Conservation (phyloP, 2,797 vertebrate species). For the Cichlasoma orientale region DNA sequence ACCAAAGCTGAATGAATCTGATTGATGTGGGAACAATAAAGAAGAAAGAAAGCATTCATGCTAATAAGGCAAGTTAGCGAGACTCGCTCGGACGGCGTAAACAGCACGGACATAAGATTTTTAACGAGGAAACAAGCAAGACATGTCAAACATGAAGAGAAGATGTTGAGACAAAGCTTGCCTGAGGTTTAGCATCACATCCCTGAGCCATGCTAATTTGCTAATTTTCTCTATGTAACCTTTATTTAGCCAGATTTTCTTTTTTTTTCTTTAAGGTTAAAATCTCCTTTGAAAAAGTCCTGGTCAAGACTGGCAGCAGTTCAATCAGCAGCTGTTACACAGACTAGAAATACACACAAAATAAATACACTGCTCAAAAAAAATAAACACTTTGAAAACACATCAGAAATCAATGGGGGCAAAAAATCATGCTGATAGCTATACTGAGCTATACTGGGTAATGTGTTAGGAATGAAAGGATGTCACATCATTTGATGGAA, state of each 20-base stretch:
- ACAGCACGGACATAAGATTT: rapidly evolving
- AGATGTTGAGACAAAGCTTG: not conserved
- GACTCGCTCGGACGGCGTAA: not conserved
- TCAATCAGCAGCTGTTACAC: not conserved
- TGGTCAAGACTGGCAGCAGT: no score
- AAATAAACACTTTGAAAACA: no score
- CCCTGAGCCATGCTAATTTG: no score
- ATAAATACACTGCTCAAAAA: no score
- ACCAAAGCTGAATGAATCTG: constrained; percentile 1
- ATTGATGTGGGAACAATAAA: constrained; percentile 11
- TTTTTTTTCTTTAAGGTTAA: no score
- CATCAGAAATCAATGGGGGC: no score
- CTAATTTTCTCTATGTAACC: not conserved
- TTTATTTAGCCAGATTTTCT: no score
- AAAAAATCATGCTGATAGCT: no score
- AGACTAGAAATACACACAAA: no score
- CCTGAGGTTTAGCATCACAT: not conserved
- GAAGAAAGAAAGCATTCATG: not conserved
- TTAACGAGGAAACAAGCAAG: not conserved
- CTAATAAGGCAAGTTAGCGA: not conserved
- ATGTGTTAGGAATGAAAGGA: no score
- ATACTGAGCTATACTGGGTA: no score
- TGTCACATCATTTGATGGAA: no score
- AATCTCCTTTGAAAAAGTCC: not conserved
- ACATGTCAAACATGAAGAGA: not conserved